phyloP scores from a whole-genome alignment of 2,113 vertebrate species.

The Thamnophis sirtalis region DNA sequence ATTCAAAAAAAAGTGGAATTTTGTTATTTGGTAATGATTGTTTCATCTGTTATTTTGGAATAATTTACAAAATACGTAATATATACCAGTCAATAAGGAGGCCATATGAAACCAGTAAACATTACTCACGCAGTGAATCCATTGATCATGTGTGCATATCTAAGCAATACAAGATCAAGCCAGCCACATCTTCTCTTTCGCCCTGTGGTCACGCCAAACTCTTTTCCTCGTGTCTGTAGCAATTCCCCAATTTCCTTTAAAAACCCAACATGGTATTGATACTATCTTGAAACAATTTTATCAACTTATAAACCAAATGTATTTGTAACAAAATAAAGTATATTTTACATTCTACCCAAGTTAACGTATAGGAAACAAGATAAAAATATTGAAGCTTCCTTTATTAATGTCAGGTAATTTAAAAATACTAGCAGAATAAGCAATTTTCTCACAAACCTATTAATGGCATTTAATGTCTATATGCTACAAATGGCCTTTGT shows the following conservation, averaged over 20 bases:
- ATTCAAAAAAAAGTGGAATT: not conserved
- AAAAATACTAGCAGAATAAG: not conserved
- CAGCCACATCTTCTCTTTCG: conserved; percentile 95
- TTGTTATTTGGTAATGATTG: not conserved
- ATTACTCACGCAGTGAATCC: conserved; percentile 94
- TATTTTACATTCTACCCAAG: not conserved
- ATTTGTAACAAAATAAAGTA: not conserved
- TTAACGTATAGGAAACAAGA: conserved; percentile 9
- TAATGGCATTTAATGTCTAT: conserved; percentile 11
- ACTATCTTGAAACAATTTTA: not conserved
- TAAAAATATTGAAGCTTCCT: not conserved
- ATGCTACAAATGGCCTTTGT: not conserved
- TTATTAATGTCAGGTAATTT: conserved; percentile 10
- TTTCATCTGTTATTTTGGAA: not conserved
- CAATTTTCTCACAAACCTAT: not conserved
- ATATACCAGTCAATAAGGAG: conserved; percentile 7
- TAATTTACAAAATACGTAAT: not conserved
- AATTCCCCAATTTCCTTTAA: conserved; percentile 84
- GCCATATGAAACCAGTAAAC: conserved; percentile 14
- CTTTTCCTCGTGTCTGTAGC: conserved; percentile 87
- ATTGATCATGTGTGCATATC: conserved; percentile 98
- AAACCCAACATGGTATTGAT: not conserved
- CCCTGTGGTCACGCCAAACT: conserved; percentile 94
- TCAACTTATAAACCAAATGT: not conserved
- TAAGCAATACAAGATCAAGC: conserved; percentile 92